Percentiles rank a stretch among this genome's conserved stretches.
Conservation (phyloP, 2,113 vertebrate genomes). For the Trachemys scripta region DNA sequence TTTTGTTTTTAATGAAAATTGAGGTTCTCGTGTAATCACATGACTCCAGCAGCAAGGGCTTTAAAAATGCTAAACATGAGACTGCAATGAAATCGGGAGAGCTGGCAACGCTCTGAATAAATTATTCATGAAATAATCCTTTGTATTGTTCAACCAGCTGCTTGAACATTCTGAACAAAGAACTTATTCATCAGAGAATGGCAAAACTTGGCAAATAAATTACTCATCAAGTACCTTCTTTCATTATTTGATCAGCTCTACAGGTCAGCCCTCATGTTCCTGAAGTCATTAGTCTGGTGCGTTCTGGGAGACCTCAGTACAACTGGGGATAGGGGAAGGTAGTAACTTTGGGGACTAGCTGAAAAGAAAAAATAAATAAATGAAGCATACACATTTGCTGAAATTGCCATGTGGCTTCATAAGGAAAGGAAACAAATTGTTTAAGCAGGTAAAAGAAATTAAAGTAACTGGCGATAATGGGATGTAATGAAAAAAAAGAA, state of each 20-base stretch:
- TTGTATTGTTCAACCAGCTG: not conserved
- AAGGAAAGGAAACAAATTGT: not conserved
- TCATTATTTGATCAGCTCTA: not conserved
- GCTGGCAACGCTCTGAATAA: not conserved
- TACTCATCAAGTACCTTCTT: not conserved
- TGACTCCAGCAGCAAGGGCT: not conserved
- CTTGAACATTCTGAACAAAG: not conserved
- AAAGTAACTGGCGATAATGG: not conserved
- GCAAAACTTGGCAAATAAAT: not conserved
- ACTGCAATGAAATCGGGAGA: not conserved
- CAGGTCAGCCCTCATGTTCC: not conserved
- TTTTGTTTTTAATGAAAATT: not conserved
- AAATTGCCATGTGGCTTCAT: not conserved
- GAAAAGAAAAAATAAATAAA: not conserved
- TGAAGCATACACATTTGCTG: not conserved
- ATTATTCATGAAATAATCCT: not conserved
- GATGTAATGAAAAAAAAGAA: not conserved
- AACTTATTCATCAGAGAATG: not conserved
- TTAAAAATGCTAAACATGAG: not conserved
- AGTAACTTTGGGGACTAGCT: not conserved
- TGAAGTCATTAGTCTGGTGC: not conserved
- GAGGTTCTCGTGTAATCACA: not conserved
- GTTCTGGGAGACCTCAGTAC: not conserved
- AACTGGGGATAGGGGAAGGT: not conserved
- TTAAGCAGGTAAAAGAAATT: not conserved